Evolutionary conservation across 2,797 vertebrate genomes (phyloP), one percentile per base, ranked within the genome.

Genomic region (Halcyon chelicuti): DNA sequence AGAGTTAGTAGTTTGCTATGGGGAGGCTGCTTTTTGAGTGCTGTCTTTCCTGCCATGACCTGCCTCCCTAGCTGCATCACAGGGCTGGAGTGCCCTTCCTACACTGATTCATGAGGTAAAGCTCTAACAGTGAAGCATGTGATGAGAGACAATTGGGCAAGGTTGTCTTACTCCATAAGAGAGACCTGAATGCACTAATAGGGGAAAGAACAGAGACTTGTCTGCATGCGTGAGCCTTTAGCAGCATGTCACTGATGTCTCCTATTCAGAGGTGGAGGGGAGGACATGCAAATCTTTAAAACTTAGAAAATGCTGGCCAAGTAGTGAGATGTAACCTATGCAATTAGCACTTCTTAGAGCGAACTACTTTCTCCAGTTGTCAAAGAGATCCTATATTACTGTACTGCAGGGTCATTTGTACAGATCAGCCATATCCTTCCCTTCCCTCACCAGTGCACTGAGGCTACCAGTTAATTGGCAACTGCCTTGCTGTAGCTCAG

Each of bases 401-500:
- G 26, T 31, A 19, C 33, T 35, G 35, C n/a, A 47, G 46, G 3
- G 5, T 66, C 62, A 17, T 55, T 94, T 79, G 7, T 37, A 14
- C 9, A 33, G 46, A 20, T 13, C 7, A 23, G 33, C 46, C 19
- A 2, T 16, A 51, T 18, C 15, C 14, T 54, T 35, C 61, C 54
- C 51, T 77, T 35, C 61, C 54, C 51, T 77, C 40, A 7, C 14
- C 31, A 84, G 61, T 65, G 15, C 33, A 2, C 39, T 17, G 29
- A 61, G 16, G 7, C 21, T 72, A 49, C 17, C 7, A 1, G 14
- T 80, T 86, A 72, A 90, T 37, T 78, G 90, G 73, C 76, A 91
- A 58, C 80, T 90, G 58, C 90, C 39, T 78, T 70, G 42, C 88
- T 81, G 44, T 21, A 77, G 70, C 62, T 86, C n/a, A 31, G 61